phyloP scores from a whole-genome alignment of 2,888 invertebrate genomes.

The Diaprepes abbreviatus region DNA sequence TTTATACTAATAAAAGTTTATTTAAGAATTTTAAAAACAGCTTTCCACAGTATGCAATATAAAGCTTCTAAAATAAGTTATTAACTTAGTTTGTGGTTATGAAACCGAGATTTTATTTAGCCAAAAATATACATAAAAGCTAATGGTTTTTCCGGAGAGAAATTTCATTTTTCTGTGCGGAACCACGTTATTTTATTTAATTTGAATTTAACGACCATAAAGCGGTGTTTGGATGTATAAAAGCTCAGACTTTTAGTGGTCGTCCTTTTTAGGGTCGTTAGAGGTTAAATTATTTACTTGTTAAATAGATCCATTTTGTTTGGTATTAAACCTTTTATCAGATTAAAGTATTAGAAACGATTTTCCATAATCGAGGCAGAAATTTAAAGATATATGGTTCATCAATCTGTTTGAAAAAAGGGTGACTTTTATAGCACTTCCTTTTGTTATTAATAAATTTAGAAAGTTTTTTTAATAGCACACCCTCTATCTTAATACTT shows the following conservation, averaged over 20 bases:
- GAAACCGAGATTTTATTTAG: constrained; percentile 6
- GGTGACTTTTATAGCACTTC: too few species aligned
- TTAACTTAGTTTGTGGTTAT: background rate
- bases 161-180: constrained; percentile 27
- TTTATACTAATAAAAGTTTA: background rate
- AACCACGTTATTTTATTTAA: constrained; percentile 36
- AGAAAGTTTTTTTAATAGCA: too few species aligned
- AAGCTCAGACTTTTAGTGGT: constrained; percentile 6
- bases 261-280: background rate
- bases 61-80: constrained; percentile 1
- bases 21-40: background rate
- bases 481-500: too few species aligned
- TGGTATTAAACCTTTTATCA: background rate
- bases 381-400: too few species aligned
- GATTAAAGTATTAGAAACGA: background rate
- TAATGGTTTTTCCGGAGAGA: constrained; percentile 26
- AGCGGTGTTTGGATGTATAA: constrained; percentile 29
- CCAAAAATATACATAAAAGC: constrained; percentile 22
- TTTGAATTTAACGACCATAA: constrained; percentile 28
- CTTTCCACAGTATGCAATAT: background rate
- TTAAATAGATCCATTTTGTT: background rate
- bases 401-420: too few species aligned
- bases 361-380: too few species aligned
- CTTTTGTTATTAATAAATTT: too few species aligned
- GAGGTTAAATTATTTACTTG: background rate